Evolutionary conservation across 2,888 invertebrate genomes (phyloP), one percentile per base, ranked within the genome.

Genomic region (Idaea straminata): DNA sequence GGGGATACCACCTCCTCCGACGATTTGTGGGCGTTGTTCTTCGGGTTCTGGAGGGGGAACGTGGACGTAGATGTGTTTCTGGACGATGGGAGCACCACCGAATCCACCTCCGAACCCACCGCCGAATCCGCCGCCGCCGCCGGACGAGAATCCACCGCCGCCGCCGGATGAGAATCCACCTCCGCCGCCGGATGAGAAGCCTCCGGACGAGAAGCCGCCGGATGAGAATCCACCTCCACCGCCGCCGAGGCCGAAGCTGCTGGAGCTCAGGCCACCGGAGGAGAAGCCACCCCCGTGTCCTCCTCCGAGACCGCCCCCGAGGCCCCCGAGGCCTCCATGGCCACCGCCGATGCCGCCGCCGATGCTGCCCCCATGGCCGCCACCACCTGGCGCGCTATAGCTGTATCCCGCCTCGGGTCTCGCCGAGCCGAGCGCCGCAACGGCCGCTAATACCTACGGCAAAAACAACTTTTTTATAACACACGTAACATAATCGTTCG

Each of bases 11-110:
- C 95, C 94, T 13, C 94, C 93, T 65, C 92, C 91, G 81, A 95
- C 94, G 66, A 95, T 94, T 82, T 95, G 94, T 71, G 94, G 93
- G 75, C 95, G 95, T 81, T 94, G 94, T 85, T 94, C 94, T 90
- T 95, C 95, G 59, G 95, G 96, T 88, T 96, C 96, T 94, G 96
- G 96, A 85, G 96, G 96, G 64, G 96, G 96, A 61, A 96, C 96
- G 84, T 96, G 96, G 64, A 96, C 96, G 94, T 96, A 96, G 92
- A 96, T 96, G 94, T 96, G 96, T 82, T 96, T 96, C 87, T 96
- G 96, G 78, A 96, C 94, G 65, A 96, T 94, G 77, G 96, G 83
- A 63, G 84, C 87, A 69, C 92, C 91, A 62, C 90, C 89, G 81
- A 88, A 89, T 69, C 91, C 87, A 69, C 86, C 88, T 69, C 88